A percentile compares a stretch with the other conserved stretches of the same genome.
Evolutionary conservation across 2,113 vertebrate species (phyloP).

Genomic region (Gambusia holbrooki): DNA sequence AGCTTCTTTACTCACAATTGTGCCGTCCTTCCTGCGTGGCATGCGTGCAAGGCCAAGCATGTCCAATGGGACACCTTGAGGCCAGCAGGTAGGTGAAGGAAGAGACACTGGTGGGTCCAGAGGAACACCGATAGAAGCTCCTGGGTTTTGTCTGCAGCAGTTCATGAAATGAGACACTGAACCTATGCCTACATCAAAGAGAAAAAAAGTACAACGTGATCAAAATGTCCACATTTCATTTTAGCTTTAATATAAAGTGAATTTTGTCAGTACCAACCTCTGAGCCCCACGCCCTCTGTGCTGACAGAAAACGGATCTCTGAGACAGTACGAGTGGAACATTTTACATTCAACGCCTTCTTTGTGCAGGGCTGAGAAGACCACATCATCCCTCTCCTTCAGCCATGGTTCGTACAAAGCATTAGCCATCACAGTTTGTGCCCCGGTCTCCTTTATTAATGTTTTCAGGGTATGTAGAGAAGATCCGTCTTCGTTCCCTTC

Average conservation of each 20-base stretch:
- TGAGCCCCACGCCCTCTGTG: constrained; percentile 76
- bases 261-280: constrained; percentile 64
- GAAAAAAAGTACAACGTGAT: background rate
- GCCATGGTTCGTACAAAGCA: constrained; percentile 79
- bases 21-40: constrained; percentile 79
- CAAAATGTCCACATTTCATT: background rate
- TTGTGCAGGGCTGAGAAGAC: constrained; percentile 61
- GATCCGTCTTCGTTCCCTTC: constrained; percentile 21
- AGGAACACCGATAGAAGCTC: constrained; percentile 51
- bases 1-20: constrained; percentile 56
- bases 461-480: constrained; percentile 54
- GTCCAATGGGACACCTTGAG: constrained; percentile 60
- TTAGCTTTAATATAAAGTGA: background rate
- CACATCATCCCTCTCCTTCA: constrained; percentile 74
- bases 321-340: constrained; percentile 79
- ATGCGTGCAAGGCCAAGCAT: constrained; percentile 72
- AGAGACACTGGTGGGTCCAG: constrained; percentile 68
- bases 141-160: constrained; percentile 76
- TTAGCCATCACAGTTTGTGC: constrained; percentile 73
- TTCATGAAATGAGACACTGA: constrained; percentile 80
- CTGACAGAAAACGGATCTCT: constrained; percentile 77
- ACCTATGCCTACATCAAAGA: constrained; percentile 72
- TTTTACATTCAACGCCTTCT: constrained; percentile 62
- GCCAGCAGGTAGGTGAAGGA: constrained; percentile 69
- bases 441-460: constrained; percentile 65